Percentiles rank a stretch among this genome's conserved stretches.
Conservation (phyloP, 1,140 invertebrate species). For the Brachionus manjavacas region DNA sequence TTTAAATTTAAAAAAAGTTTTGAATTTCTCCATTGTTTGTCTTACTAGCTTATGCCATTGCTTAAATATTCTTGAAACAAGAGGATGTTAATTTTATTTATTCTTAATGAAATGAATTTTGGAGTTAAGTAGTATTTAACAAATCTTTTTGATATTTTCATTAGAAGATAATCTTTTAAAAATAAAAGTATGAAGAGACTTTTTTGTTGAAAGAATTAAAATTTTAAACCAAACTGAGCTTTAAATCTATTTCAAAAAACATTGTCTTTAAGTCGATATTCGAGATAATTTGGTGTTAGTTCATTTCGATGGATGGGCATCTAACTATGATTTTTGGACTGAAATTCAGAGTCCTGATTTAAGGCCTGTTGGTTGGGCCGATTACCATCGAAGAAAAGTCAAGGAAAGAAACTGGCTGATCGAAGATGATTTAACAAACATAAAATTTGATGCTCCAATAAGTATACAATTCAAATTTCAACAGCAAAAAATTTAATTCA, state of each 20-base stretch:
- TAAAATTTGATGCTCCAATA: background rate
- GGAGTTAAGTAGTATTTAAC: too few relatives aligned
- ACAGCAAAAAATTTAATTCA: background rate
- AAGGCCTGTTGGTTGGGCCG: background rate
- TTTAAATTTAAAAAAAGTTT: too few relatives aligned
- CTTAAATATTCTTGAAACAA: too few relatives aligned
- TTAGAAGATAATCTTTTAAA: too few relatives aligned
- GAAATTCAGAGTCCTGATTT: background rate
- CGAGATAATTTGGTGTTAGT: background rate
- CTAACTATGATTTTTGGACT: background rate
- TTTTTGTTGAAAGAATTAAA: background rate
- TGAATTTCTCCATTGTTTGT: too few relatives aligned
- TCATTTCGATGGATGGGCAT: conserved; percentile 2
- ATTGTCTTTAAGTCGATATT: background rate
- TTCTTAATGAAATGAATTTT: too few relatives aligned
- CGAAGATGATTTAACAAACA: background rate
- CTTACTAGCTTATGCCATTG: too few relatives aligned
- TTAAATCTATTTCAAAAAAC: background rate
- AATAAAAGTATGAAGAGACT: too few relatives aligned
- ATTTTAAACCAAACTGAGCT: background rate
- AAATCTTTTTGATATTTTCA: too few relatives aligned
- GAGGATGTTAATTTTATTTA: too few relatives aligned
- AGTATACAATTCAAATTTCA: background rate
- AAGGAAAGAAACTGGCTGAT: background rate
- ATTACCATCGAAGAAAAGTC: background rate